Evolutionary conservation across 2,888 invertebrate species (phyloP).

Genomic region (Chymomyza fuscimana): DNA sequence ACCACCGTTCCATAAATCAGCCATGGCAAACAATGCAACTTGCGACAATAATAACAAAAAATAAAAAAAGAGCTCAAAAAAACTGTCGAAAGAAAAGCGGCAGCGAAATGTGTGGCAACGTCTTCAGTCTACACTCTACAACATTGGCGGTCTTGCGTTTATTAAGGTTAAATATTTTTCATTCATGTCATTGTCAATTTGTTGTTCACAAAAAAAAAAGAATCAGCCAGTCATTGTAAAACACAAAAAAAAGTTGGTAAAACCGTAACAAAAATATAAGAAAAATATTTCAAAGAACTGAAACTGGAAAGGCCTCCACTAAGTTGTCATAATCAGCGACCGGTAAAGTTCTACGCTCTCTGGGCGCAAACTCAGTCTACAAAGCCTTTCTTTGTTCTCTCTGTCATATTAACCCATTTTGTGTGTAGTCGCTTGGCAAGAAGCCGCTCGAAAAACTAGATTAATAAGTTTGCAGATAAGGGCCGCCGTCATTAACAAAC

Average conservation of each 20-base stretch:
- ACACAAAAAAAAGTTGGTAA: conserved; percentile 18
- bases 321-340: conserved; percentile 3
- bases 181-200: conserved; percentile 75
- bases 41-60: conserved; percentile 17
- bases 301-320: neutral
- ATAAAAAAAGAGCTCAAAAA: conserved; percentile 11
- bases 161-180: conserved; percentile 75
- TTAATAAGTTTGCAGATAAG: conserved; percentile 64
- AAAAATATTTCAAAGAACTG: neutral
- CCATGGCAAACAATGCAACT: conserved; percentile 58
- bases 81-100: conserved; percentile 11
- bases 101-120: conserved; percentile 1
- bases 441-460: conserved; percentile 51
- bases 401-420: conserved; percentile 63
- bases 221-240: conserved; percentile 15
- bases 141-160: conserved; percentile 50
- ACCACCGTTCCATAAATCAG: conserved; percentile 24
- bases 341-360: conserved; percentile 11
- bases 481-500: conserved; percentile 19
- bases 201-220: conserved; percentile 53
- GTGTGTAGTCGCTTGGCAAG: neutral
- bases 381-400: conserved; percentile 33
- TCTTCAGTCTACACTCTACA: neutral
- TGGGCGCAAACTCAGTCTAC: neutral
- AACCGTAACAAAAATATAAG: conserved; percentile 14